A percentile compares a stretch with the other conserved stretches of the same genome.
Evolutionary conservation across 2,888 invertebrate genomes (phyloP).

Genomic region (Drosophila differens): DNA sequence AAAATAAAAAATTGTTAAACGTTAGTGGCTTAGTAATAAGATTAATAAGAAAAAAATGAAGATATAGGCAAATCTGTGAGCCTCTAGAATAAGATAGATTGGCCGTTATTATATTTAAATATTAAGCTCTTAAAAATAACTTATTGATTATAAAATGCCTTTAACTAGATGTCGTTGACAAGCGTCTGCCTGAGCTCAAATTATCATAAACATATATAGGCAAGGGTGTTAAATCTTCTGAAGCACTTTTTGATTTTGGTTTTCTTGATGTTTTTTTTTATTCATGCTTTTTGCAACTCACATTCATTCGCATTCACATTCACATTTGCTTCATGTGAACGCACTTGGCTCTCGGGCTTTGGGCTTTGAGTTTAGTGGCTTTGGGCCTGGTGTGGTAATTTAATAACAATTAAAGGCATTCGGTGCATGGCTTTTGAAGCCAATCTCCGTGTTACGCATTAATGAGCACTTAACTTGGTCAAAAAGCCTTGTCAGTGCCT

Average conservation of each 20-base stretch:
- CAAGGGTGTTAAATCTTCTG: constrained; percentile 1
- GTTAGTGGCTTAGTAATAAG: not conserved
- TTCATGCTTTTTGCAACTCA: constrained; percentile 28
- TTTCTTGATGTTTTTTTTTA: too few relatives aligned
- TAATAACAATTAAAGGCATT: constrained; percentile 81
- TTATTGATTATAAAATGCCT: not conserved
- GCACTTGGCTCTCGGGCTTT: constrained; percentile 47
- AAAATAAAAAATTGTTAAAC: not conserved
- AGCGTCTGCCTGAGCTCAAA: not conserved
- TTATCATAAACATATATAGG: not conserved
- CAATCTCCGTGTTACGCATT: constrained; percentile 83
- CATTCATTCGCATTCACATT: constrained; percentile 35
- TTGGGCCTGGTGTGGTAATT: constrained; percentile 65
- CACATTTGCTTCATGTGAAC: constrained; percentile 53
- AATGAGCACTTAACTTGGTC: constrained; percentile 84
- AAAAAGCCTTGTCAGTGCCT: constrained; percentile 66
- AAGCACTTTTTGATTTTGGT: not conserved
- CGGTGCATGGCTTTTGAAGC: constrained; percentile 80
- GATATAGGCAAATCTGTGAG: not conserved
- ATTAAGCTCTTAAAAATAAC: not conserved
- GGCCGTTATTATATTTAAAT: not conserved
- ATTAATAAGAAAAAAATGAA: not conserved
- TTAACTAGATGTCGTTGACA: not conserved
- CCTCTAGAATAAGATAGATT: not conserved
- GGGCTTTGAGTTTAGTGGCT: constrained; percentile 28